These are phyloP conservation scores for Pteromalus puparum DNA, from an alignment of 1,140 invertebrate genomes.

Conservation along the genomic window DNA sequence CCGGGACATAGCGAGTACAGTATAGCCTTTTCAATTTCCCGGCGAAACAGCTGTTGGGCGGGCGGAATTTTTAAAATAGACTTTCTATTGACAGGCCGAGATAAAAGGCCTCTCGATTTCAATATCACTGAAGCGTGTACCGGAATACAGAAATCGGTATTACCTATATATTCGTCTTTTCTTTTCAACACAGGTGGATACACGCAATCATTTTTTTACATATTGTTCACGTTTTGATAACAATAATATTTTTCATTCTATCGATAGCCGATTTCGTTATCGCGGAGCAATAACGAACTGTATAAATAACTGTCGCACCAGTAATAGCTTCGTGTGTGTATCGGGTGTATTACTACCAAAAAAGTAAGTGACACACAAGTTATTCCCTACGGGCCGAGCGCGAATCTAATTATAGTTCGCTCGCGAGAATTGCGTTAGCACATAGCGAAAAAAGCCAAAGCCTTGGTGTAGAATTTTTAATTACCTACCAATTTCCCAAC, in stretches of 20 bases:
- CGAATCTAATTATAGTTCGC: constrained; percentile 17
- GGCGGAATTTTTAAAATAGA: neutral
- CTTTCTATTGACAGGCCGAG: too few relatives aligned
- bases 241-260: too few relatives aligned
- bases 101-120: too few relatives aligned
- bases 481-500: neutral
- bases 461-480: constrained; percentile 15
- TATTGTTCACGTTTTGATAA: too few relatives aligned
- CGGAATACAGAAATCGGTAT: too few relatives aligned
- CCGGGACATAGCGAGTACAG: neutral
- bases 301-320: neutral
- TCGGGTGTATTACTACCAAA: neutral
- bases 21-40: constrained; percentile 1
- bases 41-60: neutral
- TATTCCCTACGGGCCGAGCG: neutral
- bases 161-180: too few relatives aligned
- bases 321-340: neutral
- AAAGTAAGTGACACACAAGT: neutral
- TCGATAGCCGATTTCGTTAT: too few relatives aligned
- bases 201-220: too few relatives aligned
- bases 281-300: neutral
- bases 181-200: too few relatives aligned
- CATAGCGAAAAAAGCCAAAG: neutral
- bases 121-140: too few relatives aligned
- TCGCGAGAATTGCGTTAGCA: neutral